Percentiles rank a stretch among this genome's conserved stretches.
These are phyloP conservation scores for Lemur catta DNA, from an alignment of 2,797 vertebrate species.

Conservation along the genomic window DNA sequence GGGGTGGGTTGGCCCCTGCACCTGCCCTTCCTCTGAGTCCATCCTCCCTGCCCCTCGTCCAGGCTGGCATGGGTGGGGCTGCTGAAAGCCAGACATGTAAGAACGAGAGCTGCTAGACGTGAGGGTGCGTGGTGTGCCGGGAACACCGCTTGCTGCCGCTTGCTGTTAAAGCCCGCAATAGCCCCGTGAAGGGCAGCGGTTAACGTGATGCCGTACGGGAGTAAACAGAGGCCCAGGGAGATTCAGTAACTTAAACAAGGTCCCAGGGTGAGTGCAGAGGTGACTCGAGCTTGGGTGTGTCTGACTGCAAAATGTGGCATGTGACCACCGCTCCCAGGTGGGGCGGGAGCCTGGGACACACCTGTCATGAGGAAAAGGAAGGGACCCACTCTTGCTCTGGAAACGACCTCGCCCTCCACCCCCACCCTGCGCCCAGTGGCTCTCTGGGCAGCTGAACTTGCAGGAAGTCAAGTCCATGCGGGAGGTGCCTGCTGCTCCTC, in stretches of 20 bases:
- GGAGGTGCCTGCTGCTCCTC: fast-evolving
- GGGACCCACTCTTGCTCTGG: fast-evolving
- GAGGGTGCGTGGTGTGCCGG: fast-evolving
- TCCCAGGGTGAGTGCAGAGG: background rate
- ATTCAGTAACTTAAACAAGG: fast-evolving
- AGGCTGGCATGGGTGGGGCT: fast-evolving
- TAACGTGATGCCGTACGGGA: fast-evolving
- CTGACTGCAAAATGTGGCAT: background rate
- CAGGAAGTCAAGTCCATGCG: fast-evolving
- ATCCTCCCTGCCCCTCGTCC: fast-evolving
- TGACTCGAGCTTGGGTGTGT: fast-evolving
- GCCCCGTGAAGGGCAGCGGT: fast-evolving
- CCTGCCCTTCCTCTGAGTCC: background rate
- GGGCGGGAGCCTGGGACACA: no score
- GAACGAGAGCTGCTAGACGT: fast-evolving
- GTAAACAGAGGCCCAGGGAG: background rate
- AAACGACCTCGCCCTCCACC: fast-evolving
- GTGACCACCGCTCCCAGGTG: fast-evolving
- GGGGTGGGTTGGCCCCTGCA: background rate
- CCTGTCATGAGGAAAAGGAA: background rate
- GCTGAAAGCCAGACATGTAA: background rate
- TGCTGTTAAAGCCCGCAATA: background rate
- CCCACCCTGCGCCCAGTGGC: fast-evolving
- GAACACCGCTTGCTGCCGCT: fast-evolving
- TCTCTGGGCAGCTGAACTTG: no score